Evolutionary conservation across 2,113 vertebrate species (phyloP), one percentile per base, ranked within the genome.

Genomic region (Podocnemis expansa): DNA sequence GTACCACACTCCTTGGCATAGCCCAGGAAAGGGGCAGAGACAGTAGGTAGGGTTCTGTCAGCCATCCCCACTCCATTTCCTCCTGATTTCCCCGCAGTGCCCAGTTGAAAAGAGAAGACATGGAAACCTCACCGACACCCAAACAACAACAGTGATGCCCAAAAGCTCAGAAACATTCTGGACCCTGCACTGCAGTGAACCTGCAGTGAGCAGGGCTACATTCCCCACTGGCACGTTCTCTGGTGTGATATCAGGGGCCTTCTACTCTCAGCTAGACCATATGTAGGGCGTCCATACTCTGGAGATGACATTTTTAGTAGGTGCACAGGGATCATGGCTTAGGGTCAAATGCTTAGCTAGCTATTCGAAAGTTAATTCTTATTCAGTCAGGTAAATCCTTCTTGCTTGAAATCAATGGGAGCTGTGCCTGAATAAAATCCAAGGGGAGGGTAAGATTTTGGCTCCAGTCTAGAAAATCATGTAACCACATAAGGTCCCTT

Each of bases 381-480:
- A 9, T 27, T 56, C 25, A 21, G 54, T 38, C n/a, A 16, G 31
- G 25, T 2, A 11, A 54, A 16, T 31, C n/a, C n/a, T n/a, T n/a
- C 25, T 41, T 38, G 52, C 14, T 41, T 38, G 8, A 27, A 56
- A 38, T 13, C 73, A 76, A 29, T 76, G 73, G 73, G 73, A 76
- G 41, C 24, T 29, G 41, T 45, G 73, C 25, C 73, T 27, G 73
- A 45, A 76, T 16, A 76, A n/a, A 54, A n/a, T 34, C 51, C 38
- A 56, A 38, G 25, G 43, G 7, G 8, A 0, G 0, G 55, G 16
- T 11, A 22, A 56, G 51, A 41, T 45, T 73, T 83, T 0, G 0
- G 79, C 52, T 55, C 52, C 0, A 2, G 10, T 60, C 34, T 9
- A 52, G 73, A 24, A 76, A 45, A 76, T 6, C 38, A 45, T 76